These are phyloP conservation scores for Nomada fabriciana DNA, from an alignment of 2,888 invertebrate species.

Conservation along the genomic window DNA sequence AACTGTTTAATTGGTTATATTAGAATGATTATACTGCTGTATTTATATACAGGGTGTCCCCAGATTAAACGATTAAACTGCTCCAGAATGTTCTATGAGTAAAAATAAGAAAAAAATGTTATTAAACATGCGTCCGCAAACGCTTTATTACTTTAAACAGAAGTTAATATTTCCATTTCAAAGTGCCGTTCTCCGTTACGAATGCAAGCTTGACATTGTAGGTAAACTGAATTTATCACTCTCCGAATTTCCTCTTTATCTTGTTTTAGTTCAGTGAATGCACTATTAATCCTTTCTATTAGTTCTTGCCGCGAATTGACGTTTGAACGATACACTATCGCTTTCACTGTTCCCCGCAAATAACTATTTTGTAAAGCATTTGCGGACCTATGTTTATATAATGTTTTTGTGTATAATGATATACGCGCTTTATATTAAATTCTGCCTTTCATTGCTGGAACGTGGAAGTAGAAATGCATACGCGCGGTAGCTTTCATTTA, in stretches of 20 bases:
- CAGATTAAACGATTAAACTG: too few relatives aligned
- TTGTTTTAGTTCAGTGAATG: neutral
- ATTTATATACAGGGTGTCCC: conserved; percentile 1
- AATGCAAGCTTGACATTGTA: neutral
- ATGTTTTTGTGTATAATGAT: conserved; percentile 1
- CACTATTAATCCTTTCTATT: neutral
- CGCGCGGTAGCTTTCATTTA: too few relatives aligned
- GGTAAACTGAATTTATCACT: neutral
- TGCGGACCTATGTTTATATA: conserved; percentile 7
- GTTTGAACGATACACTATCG: neutral
- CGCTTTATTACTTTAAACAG: neutral
- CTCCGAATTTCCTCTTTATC: neutral
- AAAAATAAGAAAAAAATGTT: neutral
- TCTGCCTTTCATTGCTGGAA: too few relatives aligned
- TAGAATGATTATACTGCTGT: too few relatives aligned
- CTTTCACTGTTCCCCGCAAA: neutral
- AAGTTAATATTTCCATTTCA: neutral
- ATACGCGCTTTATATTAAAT: conserved; percentile 59
- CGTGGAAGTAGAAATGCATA: too few relatives aligned
- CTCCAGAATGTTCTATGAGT: too few relatives aligned
- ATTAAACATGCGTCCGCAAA: conserved; percentile 4
- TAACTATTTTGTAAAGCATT: neutral
- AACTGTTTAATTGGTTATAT: too few relatives aligned
- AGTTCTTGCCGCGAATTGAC: conserved; percentile 1
- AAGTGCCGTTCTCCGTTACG: neutral